Evolutionary conservation across 1,140 invertebrate genomes (phyloP).

Genomic region (Megathymus violae): DNA sequence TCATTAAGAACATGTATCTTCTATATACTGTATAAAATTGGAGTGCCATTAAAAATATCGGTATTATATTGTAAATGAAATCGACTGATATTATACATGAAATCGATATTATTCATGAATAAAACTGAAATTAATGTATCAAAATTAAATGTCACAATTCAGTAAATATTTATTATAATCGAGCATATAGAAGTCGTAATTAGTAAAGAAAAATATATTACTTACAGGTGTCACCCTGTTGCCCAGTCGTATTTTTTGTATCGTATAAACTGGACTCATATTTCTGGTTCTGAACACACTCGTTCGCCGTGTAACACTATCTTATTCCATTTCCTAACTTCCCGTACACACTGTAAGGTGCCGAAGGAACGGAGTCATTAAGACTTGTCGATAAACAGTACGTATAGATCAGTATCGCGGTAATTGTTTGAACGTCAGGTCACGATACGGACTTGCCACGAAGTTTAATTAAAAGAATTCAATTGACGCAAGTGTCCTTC

Average conservation of each 20-base stretch:
- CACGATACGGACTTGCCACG: conserved; percentile 60
- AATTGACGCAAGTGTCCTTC: conserved; percentile 52
- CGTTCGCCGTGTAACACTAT: conserved; percentile 32
- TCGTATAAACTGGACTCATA: conserved; percentile 66
- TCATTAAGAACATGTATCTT: no score
- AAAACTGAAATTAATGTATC: no score
- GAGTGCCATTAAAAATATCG: no score
- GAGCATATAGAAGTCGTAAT: no score
- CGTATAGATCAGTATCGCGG: conserved; percentile 65
- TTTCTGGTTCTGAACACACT: conserved; percentile 39
- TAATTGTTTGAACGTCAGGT: conserved; percentile 62
- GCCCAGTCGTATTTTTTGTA: conserved; percentile 57
- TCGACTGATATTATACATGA: no score
- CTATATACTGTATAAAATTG: no score
- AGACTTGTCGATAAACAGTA: conserved; percentile 56
- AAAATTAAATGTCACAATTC: no score
- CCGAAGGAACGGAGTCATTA: conserved; percentile 65
- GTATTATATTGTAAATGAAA: no score
- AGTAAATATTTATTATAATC: no score
- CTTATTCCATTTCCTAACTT: conserved; percentile 45
- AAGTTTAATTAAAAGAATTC: conserved; percentile 68
- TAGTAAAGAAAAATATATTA: conserved; percentile 27
- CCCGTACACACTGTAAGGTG: conserved; percentile 47
- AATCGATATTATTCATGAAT: no score
- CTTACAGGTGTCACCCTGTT: conserved; percentile 59